phyloP scores from a whole-genome alignment of 2,888 invertebrate species.

The Neocrepidodera transversa region DNA sequence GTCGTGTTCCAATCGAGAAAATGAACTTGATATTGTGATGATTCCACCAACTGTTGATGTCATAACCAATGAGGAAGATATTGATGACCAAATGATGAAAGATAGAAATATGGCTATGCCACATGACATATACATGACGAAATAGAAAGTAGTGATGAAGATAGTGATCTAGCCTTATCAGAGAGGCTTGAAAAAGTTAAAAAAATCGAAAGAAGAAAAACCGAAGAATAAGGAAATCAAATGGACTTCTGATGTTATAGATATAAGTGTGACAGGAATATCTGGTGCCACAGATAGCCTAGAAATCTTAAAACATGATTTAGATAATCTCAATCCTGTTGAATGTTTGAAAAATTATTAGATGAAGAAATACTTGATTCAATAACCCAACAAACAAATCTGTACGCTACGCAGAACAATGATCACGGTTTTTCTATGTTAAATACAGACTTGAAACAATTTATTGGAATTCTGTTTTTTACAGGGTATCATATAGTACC shows the following conservation, averaged over 20 bases:
- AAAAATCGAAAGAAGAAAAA: not conserved
- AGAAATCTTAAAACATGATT: not conserved
- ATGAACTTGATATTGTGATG: not conserved
- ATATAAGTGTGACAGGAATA: not conserved
- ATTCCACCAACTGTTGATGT: not conserved
- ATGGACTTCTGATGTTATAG: not conserved
- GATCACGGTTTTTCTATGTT: too few species aligned
- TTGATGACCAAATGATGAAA: not conserved
- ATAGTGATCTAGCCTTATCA: not conserved
- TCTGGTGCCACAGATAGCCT: too few species aligned
- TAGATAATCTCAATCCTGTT: not conserved
- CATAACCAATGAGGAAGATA: not conserved
- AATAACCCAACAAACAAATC: too few species aligned
- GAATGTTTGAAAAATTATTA: not conserved
- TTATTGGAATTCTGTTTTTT: conserved; percentile 38
- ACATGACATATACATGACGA: not conserved
- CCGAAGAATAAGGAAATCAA: not conserved
- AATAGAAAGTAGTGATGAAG: not conserved
- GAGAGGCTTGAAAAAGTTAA: not conserved
- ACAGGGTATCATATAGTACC: conserved; percentile 49
- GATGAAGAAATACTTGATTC: too few species aligned
- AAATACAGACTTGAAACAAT: not conserved
- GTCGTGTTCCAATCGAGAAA: too few species aligned
- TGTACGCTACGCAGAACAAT: too few species aligned
- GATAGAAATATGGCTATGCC: not conserved